Base-by-base conservation (phyloP, 2,888 invertebrate genomes). In the Caenorhabditis sinica region DNA sequence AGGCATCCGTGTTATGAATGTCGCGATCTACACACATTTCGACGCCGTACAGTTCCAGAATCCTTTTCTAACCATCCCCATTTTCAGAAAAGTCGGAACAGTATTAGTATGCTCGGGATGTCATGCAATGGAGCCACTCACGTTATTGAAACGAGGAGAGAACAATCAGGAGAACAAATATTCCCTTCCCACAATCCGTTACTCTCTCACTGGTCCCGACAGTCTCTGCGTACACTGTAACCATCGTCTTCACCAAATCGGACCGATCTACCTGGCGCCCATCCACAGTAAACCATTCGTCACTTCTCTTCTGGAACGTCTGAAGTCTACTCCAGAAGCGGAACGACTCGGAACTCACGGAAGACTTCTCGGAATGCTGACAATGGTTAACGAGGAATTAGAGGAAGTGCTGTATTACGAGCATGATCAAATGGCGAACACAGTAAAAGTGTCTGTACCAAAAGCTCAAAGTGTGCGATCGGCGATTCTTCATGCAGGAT, bases 31-130 rank as follows among this genome's bases (percentile, higher is more conserved):
- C n/a, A n/a, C n/a, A n/a, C n/a, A n/a, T n/a, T n/a, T n/a, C n/a
- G n/a, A n/a, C n/a, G n/a, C n/a, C n/a, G n/a, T n/a, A n/a, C n/a
- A n/a, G n/a, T 33, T 33, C 8, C 33, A 33, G 33, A 33, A 33
- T 6, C 4, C 4, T 33, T 6, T 8, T 33, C 5, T 33, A 33
- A 33, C 8, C 5, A 33, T 33, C 33, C 20, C 11, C n/a, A 25
- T 58, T 76, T 92, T 89, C 73, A 96, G 96, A 90, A 97, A 97
- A 93, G 94, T 96, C 66, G 96, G 97, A 0, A 95, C 96, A 95
- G 95, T 97, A 2, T 96, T 96, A 93, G 96, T 96, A 89, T 99
- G 98, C 93, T 95, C 95, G 1, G 97, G 97, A 0, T 99, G 99
- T 93, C 96, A 96, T 88, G 95, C 95, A 61, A 95, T 95, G 77